phyloP scores from a whole-genome alignment of 1,140 invertebrate genomes.

The Heterodera schachtii region DNA sequence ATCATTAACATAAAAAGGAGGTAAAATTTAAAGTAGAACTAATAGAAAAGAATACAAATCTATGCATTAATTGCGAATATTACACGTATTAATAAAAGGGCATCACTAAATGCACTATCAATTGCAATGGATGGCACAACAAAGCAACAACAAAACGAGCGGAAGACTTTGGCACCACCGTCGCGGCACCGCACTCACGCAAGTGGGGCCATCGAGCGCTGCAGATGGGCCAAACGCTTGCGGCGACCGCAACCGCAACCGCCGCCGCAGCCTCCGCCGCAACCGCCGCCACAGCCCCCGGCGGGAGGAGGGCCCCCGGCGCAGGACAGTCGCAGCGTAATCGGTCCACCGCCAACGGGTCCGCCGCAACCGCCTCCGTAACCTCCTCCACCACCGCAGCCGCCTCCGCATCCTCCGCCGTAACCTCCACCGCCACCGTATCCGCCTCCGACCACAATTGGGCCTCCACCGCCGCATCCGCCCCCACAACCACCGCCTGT shows the following conservation, averaged over 20 bases:
- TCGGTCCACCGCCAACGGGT: background rate
- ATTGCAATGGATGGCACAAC: too few relatives aligned
- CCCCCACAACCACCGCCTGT: too few relatives aligned
- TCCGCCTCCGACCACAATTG: background rate
- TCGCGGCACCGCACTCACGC: background rate
- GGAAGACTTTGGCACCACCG: background rate
- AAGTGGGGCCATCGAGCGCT: background rate
- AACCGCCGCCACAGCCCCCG: background rate
- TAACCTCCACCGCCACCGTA: background rate
- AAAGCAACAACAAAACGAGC: too few relatives aligned
- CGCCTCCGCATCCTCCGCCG: background rate
- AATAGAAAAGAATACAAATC: background rate
- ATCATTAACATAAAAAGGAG: too few relatives aligned
- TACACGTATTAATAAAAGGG: background rate
- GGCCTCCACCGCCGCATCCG: too few relatives aligned
- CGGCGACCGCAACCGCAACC: background rate
- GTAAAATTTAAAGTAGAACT: background rate
- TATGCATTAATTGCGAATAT: background rate
- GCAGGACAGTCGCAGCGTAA: too few relatives aligned
- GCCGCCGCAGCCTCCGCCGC: too few relatives aligned
- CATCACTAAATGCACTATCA: background rate
- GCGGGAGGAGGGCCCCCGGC: background rate
- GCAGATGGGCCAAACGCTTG: background rate
- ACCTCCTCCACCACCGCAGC: too few relatives aligned
- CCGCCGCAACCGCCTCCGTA: background rate